Base-by-base conservation (phyloP, 1,140 invertebrate species). In the Temnothorax curvispinosus region DNA sequence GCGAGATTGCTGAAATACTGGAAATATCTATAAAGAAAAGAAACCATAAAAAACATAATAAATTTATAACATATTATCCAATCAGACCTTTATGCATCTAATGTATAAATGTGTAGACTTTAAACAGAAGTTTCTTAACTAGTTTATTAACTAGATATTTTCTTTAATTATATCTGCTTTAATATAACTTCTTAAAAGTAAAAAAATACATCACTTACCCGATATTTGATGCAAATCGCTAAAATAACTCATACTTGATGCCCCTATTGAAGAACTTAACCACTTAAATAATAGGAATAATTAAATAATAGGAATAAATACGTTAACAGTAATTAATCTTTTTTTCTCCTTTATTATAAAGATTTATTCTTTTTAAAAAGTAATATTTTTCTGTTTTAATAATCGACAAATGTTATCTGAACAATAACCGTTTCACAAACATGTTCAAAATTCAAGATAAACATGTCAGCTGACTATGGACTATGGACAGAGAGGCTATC, bases 1-100 rank as follows among this genome's bases (percentile, higher is more conserved):
- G 89, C 3, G 92, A 93, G 35, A 90, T 91, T 44, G 88, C 76
- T 0, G 93, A 92, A 84, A 93, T 89, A 58, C 65, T 91, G 13
- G 90, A 89, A 78, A 94, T 91, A 71, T 90, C 93, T 91, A 60
- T 78, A 88, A 94, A 54, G 64, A 91, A 77, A 8, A 2, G 21
- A 56, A 18, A 41, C 15, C 8, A 76, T 3, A 27, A 11, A 58
- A 62, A 62, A 77, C 21, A 2, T 47, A 32, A 27, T 15, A 56
- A 21, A n/a, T 54, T 38, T 54, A 41, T 44, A 32, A 54, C 5
- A 50, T 80, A 64, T 4, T 65, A 35, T 84, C 21, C 47, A 77
- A 27, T 0, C 8, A 2, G 3, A 58, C 3, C 41, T 54, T 44
- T 76, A 18, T 9, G 13, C 2, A 47, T 1, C 71, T 21, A 41